Percentiles rank a stretch among this genome's conserved stretches.
These are phyloP conservation scores for Vulpes vulpes DNA, from an alignment of 2,113 vertebrate genomes.

Conservation along the genomic window DNA sequence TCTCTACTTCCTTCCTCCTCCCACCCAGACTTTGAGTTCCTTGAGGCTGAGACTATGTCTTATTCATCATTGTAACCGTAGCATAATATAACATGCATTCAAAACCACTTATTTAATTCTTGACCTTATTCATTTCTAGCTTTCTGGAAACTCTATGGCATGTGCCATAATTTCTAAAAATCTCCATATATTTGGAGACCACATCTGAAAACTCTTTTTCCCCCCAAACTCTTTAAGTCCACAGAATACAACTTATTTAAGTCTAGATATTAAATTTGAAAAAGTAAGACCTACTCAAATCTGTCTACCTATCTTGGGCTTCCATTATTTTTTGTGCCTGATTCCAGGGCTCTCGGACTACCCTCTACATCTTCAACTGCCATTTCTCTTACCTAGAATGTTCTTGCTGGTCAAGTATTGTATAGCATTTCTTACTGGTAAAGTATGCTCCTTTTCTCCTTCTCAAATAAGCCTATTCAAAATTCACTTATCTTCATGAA, in stretches of 20 bases:
- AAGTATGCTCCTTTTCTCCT: background rate
- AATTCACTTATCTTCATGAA: constrained; percentile 50
- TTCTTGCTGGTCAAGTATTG: constrained; percentile 2
- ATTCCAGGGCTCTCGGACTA: background rate
- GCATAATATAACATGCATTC: background rate
- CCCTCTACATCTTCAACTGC: background rate
- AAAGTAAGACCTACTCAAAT: background rate
- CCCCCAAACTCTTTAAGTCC: background rate
- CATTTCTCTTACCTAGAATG: background rate
- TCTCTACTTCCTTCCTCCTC: background rate
- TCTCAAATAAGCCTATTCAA: constrained; percentile 8
- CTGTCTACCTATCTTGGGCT: background rate
- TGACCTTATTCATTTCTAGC: constrained; percentile 16
- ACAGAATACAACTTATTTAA: background rate
- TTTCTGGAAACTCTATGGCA: background rate
- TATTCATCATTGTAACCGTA: background rate
- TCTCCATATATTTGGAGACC: constrained; percentile 5
- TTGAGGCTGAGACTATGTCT: background rate
- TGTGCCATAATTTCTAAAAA: background rate
- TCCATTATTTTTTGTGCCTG: background rate
- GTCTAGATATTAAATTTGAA: constrained; percentile 21
- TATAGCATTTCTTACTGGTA: background rate
- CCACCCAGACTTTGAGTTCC: background rate
- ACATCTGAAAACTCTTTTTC: background rate
- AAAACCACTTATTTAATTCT: background rate